Conservation (phyloP, 2,888 invertebrate genomes). For the Drosophila algonquin region DNA sequence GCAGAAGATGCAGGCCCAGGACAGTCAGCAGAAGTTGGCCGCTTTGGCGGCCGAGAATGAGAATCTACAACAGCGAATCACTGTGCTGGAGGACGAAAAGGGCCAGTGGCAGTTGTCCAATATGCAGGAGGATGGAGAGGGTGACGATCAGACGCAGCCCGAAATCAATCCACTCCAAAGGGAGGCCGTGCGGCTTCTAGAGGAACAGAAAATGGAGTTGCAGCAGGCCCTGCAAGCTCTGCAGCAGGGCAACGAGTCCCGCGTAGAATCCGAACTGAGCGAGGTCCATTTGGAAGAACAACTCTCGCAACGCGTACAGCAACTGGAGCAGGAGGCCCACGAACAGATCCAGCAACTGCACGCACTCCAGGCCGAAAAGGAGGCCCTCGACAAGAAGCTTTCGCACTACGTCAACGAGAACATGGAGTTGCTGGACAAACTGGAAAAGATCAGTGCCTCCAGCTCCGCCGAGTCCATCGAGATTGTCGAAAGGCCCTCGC, state of each 20-base stretch:
- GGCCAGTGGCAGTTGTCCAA: conserved; percentile 91
- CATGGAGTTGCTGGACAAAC: conserved; percentile 89
- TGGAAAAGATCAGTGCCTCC: conserved; percentile 90
- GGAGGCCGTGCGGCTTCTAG: conserved; percentile 75
- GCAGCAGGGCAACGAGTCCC: conserved; percentile 86
- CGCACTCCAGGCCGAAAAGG: conserved; percentile 86
- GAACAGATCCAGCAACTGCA: conserved; percentile 81
- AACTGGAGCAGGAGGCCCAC: conserved; percentile 85
- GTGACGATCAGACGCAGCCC: background rate
- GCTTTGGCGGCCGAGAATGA: conserved; percentile 87
- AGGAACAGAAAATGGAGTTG: conserved; percentile 86
- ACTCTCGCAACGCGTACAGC: conserved; percentile 84
- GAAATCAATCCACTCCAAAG: conserved; percentile 45
- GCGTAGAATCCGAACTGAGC: conserved; percentile 91
- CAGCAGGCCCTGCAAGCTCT: conserved; percentile 85
- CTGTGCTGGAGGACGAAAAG: conserved; percentile 95
- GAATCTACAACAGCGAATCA: conserved; percentile 89
- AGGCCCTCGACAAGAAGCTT: conserved; percentile 86
- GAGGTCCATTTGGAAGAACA: conserved; percentile 92
- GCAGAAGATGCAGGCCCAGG: conserved; percentile 88
- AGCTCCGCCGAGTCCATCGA: conserved; percentile 91
- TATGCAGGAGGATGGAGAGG: conserved; percentile 60
- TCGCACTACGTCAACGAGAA: conserved; percentile 89
- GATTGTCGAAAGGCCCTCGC: conserved; percentile 89
- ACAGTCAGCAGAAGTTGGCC: conserved; percentile 88